A percentile compares a stretch with the other conserved stretches of the same genome.
These are phyloP conservation scores for Caenorhabditis remanei DNA, from an alignment of 1,140 invertebrate genomes.

Conservation along the genomic window DNA sequence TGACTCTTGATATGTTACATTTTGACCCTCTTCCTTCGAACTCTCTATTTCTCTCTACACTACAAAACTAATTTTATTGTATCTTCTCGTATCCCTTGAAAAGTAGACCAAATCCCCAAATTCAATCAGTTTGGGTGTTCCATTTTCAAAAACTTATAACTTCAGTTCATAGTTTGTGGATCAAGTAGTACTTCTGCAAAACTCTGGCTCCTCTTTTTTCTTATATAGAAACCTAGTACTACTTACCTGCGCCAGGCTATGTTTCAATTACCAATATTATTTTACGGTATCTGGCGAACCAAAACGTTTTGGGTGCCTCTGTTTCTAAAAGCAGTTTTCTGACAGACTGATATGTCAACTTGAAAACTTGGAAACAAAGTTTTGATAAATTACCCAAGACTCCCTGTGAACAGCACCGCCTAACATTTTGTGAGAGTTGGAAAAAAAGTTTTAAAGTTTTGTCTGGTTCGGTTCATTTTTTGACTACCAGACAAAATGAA, in stretches of 20 bases:
- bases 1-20: conserved; percentile 47
- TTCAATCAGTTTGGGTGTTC: conserved; percentile 38
- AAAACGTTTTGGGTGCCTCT: neutral
- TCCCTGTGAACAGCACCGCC: conserved; percentile 43
- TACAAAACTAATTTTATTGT: conserved; percentile 44
- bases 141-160: neutral
- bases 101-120: neutral
- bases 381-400: conserved; percentile 48
- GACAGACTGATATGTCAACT: conserved; percentile 54
- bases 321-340: conserved; percentile 5
- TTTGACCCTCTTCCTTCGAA: neutral
- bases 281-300: too few species aligned
- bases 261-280: too few species aligned
- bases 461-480: neutral
- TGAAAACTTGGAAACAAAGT: neutral
- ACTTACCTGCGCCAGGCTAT: too few species aligned
- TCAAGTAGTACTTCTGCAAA: neutral
- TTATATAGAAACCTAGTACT: neutral
- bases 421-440: neutral
- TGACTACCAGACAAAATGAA: neutral
- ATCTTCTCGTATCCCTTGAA: neutral
- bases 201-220: neutral
- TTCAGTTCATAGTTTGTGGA: conserved; percentile 9
- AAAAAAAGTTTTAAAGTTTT: neutral
- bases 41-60: neutral